phyloP scores from a whole-genome alignment of 2,888 invertebrate species.

The Eremobia ochroleuca region DNA sequence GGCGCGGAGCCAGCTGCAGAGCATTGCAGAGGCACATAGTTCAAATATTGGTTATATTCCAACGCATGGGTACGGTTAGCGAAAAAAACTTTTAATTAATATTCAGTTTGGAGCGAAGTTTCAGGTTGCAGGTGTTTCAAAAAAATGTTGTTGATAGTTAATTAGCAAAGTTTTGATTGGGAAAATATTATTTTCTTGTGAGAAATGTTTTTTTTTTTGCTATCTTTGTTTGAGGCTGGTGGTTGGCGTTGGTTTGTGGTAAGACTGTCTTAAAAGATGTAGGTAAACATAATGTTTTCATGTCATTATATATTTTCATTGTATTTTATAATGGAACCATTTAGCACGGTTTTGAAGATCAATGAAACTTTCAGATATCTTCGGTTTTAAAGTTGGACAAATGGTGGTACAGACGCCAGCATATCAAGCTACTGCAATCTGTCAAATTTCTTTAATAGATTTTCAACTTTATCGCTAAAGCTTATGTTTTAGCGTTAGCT shows the following conservation, averaged over 20 bases:
- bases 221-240: background rate
- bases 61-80: slow-evolving; percentile 43
- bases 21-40: slow-evolving; percentile 23
- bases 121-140: slow-evolving; percentile 50
- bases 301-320: too few species aligned
- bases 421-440: too few species aligned
- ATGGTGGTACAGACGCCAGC: too few species aligned
- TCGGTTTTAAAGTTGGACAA: too few species aligned
- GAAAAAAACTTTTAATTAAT: slow-evolving; percentile 66
- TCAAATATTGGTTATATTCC: slow-evolving; percentile 56
- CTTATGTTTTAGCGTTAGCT: too few species aligned
- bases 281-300: too few species aligned
- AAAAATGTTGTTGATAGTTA: slow-evolving; percentile 50
- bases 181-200: slow-evolving; percentile 21
- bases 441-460: too few species aligned
- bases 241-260: background rate
- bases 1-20: slow-evolving; percentile 41
- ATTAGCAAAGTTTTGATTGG: slow-evolving; percentile 57
- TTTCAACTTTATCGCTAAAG: too few species aligned
- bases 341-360: too few species aligned
- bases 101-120: slow-evolving; percentile 46
- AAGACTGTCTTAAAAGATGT: too few species aligned
- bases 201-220: background rate
- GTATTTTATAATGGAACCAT: too few species aligned
- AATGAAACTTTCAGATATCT: too few species aligned